These are phyloP conservation scores for Cactoblastis cactorum DNA, from an alignment of 2,888 invertebrate genomes.

Conservation along the genomic window DNA sequence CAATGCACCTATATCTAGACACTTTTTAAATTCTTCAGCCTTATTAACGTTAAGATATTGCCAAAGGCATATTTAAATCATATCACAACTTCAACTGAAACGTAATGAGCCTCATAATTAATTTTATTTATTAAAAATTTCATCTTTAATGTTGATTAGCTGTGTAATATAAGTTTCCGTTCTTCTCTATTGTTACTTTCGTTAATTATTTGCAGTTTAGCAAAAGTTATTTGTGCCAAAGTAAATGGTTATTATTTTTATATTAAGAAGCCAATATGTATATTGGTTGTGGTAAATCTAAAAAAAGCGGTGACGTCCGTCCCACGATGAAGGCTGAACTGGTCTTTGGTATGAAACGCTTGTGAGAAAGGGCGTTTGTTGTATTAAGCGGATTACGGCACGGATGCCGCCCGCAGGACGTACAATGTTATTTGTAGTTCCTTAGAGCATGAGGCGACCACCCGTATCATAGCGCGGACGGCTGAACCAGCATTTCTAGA, in stretches of 20 bases:
- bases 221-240: constrained; percentile 17
- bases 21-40: not conserved
- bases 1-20: not conserved
- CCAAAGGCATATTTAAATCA: constrained; percentile 51
- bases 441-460: too few relatives aligned
- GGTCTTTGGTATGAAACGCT: constrained; percentile 27
- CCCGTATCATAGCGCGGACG: too few relatives aligned
- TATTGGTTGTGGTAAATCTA: constrained; percentile 28
- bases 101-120: not conserved
- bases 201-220: not conserved
- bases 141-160: not conserved
- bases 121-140: not conserved
- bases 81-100: constrained; percentile 40
- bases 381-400: too few relatives aligned
- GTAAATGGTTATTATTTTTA: not conserved
- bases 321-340: constrained; percentile 48
- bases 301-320: constrained; percentile 49
- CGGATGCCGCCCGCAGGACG: too few relatives aligned
- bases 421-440: too few relatives aligned
- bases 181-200: not conserved
- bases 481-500: too few relatives aligned
- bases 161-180: not conserved
- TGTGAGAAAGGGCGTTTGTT: too few relatives aligned
- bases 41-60: constrained; percentile 23
- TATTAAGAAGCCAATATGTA: not conserved